These are phyloP conservation scores for Anarhynchus alexandrinus DNA, from an alignment of 2,113 vertebrate genomes.

Conservation along the genomic window DNA sequence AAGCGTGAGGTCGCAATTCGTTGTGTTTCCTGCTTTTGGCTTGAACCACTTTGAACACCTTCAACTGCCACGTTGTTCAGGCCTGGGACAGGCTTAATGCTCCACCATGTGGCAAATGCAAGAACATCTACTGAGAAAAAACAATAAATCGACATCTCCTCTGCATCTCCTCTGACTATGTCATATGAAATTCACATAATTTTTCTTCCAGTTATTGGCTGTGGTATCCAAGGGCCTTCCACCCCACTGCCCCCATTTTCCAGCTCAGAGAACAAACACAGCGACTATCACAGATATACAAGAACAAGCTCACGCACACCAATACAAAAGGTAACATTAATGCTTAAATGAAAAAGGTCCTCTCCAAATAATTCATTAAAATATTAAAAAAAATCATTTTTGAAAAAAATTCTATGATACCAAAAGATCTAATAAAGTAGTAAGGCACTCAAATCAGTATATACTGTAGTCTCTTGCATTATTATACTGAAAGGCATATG, in stretches of 20 bases:
- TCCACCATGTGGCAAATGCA: slow-evolving; percentile 42
- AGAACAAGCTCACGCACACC: slow-evolving; percentile 73
- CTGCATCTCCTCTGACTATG: slow-evolving; percentile 51
- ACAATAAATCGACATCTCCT: neutral
- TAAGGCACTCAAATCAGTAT: slow-evolving; percentile 91
- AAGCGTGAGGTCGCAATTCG: slow-evolving; percentile 45
- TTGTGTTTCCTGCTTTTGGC: slow-evolving; percentile 67
- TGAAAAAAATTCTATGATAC: slow-evolving; percentile 67
- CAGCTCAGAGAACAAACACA: slow-evolving; percentile 78
- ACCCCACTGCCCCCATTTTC: slow-evolving; percentile 65
- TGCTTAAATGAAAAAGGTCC: slow-evolving; percentile 78
- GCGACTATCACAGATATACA: slow-evolving; percentile 75
- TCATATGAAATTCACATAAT: slow-evolving; percentile 66
- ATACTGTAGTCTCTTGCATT: slow-evolving; percentile 54
- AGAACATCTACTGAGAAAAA: slow-evolving; percentile 45
- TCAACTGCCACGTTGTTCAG: slow-evolving; percentile 42
- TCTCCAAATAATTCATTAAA: slow-evolving; percentile 83
- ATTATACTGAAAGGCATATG: slow-evolving; percentile 71
- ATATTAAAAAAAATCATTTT: slow-evolving; percentile 75
- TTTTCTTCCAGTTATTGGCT: slow-evolving; percentile 83
- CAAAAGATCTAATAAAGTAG: slow-evolving; percentile 87
- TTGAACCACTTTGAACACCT: slow-evolving; percentile 60
- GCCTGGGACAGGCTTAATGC: slow-evolving; percentile 34
- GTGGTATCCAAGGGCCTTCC: slow-evolving; percentile 69
- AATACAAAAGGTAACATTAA: slow-evolving; percentile 76